phyloP scores from a whole-genome alignment of 2,113 vertebrate genomes.

The Platysternon megacephalum region DNA sequence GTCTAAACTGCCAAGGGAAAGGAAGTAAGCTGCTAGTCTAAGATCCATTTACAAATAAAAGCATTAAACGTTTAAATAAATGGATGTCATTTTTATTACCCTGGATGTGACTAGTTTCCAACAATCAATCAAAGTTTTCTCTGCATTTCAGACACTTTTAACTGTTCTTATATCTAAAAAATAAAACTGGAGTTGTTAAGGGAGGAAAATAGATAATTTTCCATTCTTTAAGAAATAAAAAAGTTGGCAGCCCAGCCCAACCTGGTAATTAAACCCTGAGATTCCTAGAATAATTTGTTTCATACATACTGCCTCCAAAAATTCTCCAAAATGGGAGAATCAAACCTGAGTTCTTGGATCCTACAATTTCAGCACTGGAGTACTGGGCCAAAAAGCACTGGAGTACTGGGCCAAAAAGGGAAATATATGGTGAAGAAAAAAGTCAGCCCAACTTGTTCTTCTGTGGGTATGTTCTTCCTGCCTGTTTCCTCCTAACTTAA shows the following conservation, averaged over 20 bases:
- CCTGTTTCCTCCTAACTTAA: background rate
- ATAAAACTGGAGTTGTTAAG: background rate
- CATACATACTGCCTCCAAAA: background rate
- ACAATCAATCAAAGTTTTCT: background rate
- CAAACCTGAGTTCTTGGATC: background rate
- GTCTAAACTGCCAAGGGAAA: background rate
- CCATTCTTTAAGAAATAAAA: background rate
- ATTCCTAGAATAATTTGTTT: background rate
- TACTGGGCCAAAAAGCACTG: background rate
- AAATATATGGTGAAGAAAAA: background rate
- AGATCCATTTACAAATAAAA: background rate
- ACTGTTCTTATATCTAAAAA: background rate
- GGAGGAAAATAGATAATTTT: rapidly evolving
- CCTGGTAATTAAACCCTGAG: background rate
- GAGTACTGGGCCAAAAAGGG: background rate
- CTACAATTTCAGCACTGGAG: background rate
- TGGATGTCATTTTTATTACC: background rate
- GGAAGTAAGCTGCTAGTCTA: background rate
- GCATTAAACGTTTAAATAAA: background rate
- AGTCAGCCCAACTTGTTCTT: background rate
- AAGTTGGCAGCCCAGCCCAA: background rate
- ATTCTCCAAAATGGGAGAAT: background rate
- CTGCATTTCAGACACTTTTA: background rate
- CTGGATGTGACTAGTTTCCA: background rate
- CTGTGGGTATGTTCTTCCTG: background rate